Evolutionary conservation across 2,888 invertebrate species (phyloP).

Genomic region (Therioaphis trifolii): DNA sequence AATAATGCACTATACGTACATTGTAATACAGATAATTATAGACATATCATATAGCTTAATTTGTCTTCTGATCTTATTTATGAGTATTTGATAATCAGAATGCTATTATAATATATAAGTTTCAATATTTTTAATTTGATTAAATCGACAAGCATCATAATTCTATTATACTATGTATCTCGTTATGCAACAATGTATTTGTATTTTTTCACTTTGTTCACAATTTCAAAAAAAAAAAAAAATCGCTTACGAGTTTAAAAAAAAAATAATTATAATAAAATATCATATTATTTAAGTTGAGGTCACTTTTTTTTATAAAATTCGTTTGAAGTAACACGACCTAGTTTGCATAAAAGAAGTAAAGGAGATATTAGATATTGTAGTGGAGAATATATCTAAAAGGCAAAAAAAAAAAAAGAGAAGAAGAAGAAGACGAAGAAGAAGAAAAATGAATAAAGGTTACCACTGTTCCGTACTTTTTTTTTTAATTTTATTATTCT

Average conservation of each 20-base stretch:
- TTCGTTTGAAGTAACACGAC: conserved; percentile 17
- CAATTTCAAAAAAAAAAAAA: background rate
- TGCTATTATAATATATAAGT: background rate
- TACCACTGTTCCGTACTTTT: background rate
- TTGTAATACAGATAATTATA: no score
- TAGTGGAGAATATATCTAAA: background rate
- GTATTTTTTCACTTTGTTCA: conserved; percentile 9
- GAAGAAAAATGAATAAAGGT: background rate
- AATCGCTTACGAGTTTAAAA: background rate
- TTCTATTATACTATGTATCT: background rate
- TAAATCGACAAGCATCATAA: background rate
- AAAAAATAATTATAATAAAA: background rate
- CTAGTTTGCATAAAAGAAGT: background rate
- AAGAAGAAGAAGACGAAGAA: no score
- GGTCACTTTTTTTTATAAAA: background rate
- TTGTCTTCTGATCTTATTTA: background rate
- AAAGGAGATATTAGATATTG: background rate
- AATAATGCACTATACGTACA: no score
- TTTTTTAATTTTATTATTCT: conserved; percentile 14
- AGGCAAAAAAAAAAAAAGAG: background rate
- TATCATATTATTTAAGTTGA: background rate
- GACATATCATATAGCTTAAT: no score
- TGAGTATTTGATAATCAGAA: background rate
- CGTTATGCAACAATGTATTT: background rate
- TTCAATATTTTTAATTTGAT: background rate